phyloP scores from a whole-genome alignment of 2,797 vertebrate species.

The Peromyscus nudipes region DNA sequence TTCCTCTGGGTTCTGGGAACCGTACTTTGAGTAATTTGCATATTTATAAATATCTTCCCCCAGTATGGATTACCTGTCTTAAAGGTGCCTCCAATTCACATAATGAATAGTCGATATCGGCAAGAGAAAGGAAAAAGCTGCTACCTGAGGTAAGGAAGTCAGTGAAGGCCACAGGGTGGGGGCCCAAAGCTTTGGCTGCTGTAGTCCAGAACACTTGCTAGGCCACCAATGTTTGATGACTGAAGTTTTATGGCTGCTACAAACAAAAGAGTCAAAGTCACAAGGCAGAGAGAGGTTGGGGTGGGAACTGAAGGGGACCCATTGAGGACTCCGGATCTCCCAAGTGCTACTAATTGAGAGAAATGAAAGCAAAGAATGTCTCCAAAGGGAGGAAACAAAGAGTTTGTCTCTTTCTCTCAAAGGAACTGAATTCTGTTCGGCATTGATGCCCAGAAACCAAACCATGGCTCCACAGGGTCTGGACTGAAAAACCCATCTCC shows the following conservation, averaged over 20 bases:
- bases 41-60: neutral
- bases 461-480: neutral
- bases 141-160: neutral
- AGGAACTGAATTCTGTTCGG: neutral
- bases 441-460: neutral
- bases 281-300: neutral
- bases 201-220: accelerated
- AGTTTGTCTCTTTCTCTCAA: too few relatives aligned
- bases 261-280: too few relatives aligned
- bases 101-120: neutral
- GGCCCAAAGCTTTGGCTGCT: accelerated
- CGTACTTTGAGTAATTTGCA: neutral
- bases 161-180: accelerated
- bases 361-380: neutral
- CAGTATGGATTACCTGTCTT: neutral
- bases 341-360: neutral
- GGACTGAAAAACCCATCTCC: neutral
- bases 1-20: neutral
- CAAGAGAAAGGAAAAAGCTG: neutral
- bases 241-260: neutral
- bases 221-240: accelerated
- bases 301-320: neutral
- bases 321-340: neutral
- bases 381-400: neutral
- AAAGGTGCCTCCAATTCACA: neutral